Evolutionary conservation across 2,888 invertebrate genomes (phyloP), one percentile per base, ranked within the genome.

Genomic region (Esperia sulphurella): DNA sequence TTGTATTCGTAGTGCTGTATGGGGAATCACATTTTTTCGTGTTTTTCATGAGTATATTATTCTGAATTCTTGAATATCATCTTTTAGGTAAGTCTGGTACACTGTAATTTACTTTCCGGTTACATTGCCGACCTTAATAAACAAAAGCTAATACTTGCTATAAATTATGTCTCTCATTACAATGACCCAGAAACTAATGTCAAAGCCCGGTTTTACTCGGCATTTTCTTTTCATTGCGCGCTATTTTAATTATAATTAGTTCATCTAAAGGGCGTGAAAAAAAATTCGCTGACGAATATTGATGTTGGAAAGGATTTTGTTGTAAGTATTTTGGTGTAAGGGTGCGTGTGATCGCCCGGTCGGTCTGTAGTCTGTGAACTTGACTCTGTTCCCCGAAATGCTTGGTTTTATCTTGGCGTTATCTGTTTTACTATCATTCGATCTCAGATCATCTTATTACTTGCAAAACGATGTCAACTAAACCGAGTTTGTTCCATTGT

Each of bases 1-100:
- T 88, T 89, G 89, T 89, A 87, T 89, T 90, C 86, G 87, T 89
- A 86, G 88, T 86, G 81, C 79, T 83, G 86, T 80, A 84, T 88
- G 86, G 83, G 80, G 78, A 79, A 84, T 78, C 83, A 87, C 88
- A 84, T 83, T 87, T 89, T 84, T 78, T 79, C 71, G 76, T 80
- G 81, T 85, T 89, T 88, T 84, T 76, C 77, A 89, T 90, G 86
- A 90, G 72, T 80, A 67, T 68, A 78, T 79, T 76, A 76, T 80
- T 75, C 71, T 83, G 75, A 83, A 81, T 78, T 74, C 77, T 68
- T 74, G 72, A 76, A 78, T 78, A 79, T 81, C 79, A 80, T 74
- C 65, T 74, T 75, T 73, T 81, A 84, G 88, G 90, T 90, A 77
- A 88, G 90, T 80, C 56, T 46, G 45, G 58, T 61, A 68, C 64